Conservation (phyloP, 2,888 invertebrate genomes). For the Germaria angustata region DNA sequence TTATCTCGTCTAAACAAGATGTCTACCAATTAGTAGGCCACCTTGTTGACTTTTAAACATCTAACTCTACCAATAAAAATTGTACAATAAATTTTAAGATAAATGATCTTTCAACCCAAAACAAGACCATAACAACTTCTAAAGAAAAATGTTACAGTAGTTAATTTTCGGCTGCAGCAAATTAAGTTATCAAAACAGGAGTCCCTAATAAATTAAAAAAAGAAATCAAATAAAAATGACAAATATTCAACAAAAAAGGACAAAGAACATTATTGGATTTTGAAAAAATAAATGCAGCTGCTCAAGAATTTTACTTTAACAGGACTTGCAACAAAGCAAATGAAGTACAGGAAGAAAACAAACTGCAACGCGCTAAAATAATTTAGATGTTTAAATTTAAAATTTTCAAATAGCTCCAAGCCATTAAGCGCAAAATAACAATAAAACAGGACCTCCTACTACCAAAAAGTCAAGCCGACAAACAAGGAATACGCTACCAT, state of each 20-base stretch:
- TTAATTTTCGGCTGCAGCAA: conserved; percentile 28
- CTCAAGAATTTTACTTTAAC: conserved; percentile 3
- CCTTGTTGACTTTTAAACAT: conserved; percentile 27
- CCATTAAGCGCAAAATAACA: conserved; percentile 42
- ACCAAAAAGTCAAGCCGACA: conserved; percentile 17
- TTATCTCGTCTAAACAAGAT: conserved; percentile 10
- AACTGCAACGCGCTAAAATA: conserved; percentile 40
- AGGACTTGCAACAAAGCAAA: background rate
- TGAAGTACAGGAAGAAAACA: no score
- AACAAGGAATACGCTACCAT: background rate
- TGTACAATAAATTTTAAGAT: conserved; percentile 39
- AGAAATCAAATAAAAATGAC: conserved; percentile 26
- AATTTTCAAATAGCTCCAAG: background rate
- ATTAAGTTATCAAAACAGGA: conserved; percentile 55
- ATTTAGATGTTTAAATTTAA: conserved; percentile 40
- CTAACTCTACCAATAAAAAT: conserved; percentile 14
- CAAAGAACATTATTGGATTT: background rate
- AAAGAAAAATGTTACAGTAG: conserved; percentile 16
- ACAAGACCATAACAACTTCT: conserved; percentile 40
- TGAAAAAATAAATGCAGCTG: conserved; percentile 46
- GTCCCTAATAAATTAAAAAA: conserved; percentile 44
- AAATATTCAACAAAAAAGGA: conserved; percentile 1
- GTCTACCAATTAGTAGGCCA: conserved; percentile 44
- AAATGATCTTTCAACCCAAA: conserved; percentile 42
- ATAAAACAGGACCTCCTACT: conserved; percentile 58